A percentile compares a stretch with the other conserved stretches of the same genome.
phyloP scores from a whole-genome alignment of 1,140 invertebrate species.

The Ectropis grisescens region DNA sequence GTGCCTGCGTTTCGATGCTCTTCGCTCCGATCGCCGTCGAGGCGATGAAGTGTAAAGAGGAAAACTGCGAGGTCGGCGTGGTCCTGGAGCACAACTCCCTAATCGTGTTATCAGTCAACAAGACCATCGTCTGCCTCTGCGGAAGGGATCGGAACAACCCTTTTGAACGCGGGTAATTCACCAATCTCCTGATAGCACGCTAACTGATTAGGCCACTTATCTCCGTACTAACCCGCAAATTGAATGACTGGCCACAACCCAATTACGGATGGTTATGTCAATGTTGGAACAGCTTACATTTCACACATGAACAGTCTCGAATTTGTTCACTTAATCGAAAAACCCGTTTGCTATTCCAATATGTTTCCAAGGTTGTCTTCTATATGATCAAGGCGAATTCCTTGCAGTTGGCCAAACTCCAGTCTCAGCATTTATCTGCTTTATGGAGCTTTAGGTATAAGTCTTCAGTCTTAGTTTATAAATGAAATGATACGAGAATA shows the following conservation, averaged over 20 bases:
- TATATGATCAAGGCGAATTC: constrained; percentile 51
- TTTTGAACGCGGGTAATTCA: constrained; percentile 64
- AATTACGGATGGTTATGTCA: constrained; percentile 1
- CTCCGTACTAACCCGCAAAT: constrained; percentile 13
- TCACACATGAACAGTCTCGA: no score
- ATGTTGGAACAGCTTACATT: constrained; percentile 1
- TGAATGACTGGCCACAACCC: constrained; percentile 1
- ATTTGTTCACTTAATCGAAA: constrained; percentile 2
- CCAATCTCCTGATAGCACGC: constrained; percentile 22
- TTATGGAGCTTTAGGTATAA: neutral
- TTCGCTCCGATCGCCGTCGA: constrained; percentile 57
- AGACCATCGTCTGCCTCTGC: constrained; percentile 67
- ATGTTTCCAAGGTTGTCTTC: constrained; percentile 41
- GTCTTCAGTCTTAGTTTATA: constrained; percentile 8
- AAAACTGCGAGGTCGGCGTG: constrained; percentile 68
- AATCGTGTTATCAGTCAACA: constrained; percentile 63
- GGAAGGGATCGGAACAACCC: constrained; percentile 56
- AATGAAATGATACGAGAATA: constrained; percentile 8
- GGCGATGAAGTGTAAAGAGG: constrained; percentile 71
- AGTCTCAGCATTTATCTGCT: constrained; percentile 10
- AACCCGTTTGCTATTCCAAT: constrained; percentile 39
- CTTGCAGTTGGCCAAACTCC: constrained; percentile 31
- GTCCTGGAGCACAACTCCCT: constrained; percentile 64
- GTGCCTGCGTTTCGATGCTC: constrained; percentile 60
- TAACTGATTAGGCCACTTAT: constrained; percentile 16